Percentiles rank a stretch among this genome's conserved stretches.
Conservation (phyloP, 1,140 invertebrate genomes). For the Neelides sp. region DNA sequence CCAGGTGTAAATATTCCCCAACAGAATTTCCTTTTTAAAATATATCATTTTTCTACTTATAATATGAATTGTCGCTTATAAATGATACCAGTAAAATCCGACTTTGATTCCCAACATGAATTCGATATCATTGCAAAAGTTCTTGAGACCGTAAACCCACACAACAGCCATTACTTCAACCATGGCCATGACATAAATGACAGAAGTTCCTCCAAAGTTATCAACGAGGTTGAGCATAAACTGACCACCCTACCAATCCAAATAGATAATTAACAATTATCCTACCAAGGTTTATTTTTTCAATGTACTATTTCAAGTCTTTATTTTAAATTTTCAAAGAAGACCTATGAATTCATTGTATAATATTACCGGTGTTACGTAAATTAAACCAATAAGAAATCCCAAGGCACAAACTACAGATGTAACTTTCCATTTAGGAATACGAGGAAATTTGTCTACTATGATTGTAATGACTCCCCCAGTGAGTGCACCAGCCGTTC, state of each 20-base stretch:
- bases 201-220: slow-evolving; percentile 4
- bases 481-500: slow-evolving; percentile 39
- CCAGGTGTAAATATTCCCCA: slow-evolving; percentile 20
- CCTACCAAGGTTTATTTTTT: too few species aligned
- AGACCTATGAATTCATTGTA: too few species aligned
- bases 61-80: too few species aligned
- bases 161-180: slow-evolving; percentile 8
- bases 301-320: too few species aligned
- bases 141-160: slow-evolving; percentile 21
- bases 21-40: slow-evolving; percentile 40
- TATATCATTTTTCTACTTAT: too few species aligned
- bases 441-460: slow-evolving; percentile 52
- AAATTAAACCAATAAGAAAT: slow-evolving; percentile 56
- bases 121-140: slow-evolving; percentile 21
- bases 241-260: background rate
- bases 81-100: slow-evolving; percentile 16
- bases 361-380: slow-evolving; percentile 49
- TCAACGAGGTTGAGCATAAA: slow-evolving; percentile 9
- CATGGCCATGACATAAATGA: slow-evolving; percentile 2
- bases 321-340: too few species aligned
- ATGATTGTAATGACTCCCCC: slow-evolving; percentile 53
- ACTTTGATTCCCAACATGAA: slow-evolving; percentile 24
- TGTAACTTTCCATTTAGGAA: slow-evolving; percentile 49
- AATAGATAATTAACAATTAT: too few species aligned
- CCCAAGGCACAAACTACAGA: slow-evolving; percentile 42